phyloP scores from a whole-genome alignment of 2,888 invertebrate species.

The Habroteleia sp. region DNA sequence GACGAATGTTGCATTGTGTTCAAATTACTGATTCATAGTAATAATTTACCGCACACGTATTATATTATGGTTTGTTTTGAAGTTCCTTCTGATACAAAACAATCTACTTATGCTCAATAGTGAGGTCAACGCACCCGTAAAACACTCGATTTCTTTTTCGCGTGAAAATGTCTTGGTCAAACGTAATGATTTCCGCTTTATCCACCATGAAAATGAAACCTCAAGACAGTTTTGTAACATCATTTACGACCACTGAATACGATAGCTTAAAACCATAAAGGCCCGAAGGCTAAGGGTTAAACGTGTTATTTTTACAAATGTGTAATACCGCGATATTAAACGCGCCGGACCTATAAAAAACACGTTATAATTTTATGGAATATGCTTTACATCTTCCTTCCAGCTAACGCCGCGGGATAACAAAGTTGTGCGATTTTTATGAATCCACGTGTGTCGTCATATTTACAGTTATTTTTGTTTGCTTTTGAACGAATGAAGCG shows the following conservation, averaged over 20 bases:
- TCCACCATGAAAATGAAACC: slow-evolving; percentile 55
- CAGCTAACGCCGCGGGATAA: slow-evolving; percentile 33
- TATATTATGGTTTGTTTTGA: not conserved
- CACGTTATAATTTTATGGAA: slow-evolving; percentile 60
- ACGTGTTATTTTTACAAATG: slow-evolving; percentile 58
- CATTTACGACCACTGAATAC: slow-evolving; percentile 61
- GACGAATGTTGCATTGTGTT: not conserved
- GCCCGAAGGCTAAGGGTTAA: slow-evolving; percentile 61
- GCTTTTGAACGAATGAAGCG: too few relatives aligned
- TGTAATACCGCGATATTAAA: slow-evolving; percentile 55
- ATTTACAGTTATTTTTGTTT: slow-evolving; percentile 46
- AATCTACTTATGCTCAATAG: not conserved
- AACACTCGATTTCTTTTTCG: slow-evolving; percentile 33
- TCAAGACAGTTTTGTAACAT: slow-evolving; percentile 60
- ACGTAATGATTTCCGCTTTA: slow-evolving; percentile 58
- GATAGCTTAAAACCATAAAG: slow-evolving; percentile 57
- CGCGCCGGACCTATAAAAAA: slow-evolving; percentile 51
- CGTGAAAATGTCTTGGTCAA: slow-evolving; percentile 47
- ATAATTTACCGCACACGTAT: not conserved
- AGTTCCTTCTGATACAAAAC: not conserved
- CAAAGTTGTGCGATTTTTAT: slow-evolving; percentile 42
- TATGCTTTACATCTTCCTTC: slow-evolving; percentile 54
- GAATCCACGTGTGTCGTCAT: slow-evolving; percentile 38
- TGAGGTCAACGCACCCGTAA: slow-evolving; percentile 27
- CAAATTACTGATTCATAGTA: not conserved